Evolutionary conservation across 1,140 invertebrate genomes (phyloP).

Genomic region (Saccostrea glomerata): DNA sequence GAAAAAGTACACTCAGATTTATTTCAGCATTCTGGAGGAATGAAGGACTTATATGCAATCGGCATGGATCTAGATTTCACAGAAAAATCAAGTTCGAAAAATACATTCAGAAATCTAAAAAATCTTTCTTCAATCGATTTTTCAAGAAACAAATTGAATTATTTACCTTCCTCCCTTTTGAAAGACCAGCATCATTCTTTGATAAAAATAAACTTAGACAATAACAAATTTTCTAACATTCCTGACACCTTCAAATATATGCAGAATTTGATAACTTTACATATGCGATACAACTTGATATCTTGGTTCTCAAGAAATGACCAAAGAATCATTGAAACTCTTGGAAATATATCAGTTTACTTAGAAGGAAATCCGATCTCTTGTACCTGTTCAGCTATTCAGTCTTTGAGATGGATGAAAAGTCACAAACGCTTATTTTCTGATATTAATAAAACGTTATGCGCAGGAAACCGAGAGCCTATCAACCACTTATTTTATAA

Average conservation of each 20-base stretch:
- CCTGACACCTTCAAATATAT: not conserved
- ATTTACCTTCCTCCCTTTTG: not conserved
- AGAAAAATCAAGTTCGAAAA: not conserved
- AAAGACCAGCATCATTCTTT: not conserved
- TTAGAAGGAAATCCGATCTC: not conserved
- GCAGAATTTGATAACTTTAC: not conserved
- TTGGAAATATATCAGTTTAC: not conserved
- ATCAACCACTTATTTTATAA: not conserved
- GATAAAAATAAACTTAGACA: not conserved
- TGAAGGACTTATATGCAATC: not conserved
- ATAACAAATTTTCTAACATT: not conserved
- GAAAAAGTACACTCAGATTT: not conserved
- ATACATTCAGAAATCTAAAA: not conserved
- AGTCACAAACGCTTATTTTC: not conserved
- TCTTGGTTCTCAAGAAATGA: not conserved
- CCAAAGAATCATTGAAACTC: not conserved
- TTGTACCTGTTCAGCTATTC: not conserved
- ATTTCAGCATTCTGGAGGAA: not conserved
- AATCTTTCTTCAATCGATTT: not conserved
- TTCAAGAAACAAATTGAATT: not conserved
- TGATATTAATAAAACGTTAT: not conserved
- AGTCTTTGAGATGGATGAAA: constrained; percentile 5
- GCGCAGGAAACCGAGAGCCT: not conserved
- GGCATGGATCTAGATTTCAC: not conserved
- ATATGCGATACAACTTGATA: not conserved